Percentiles rank a stretch among this genome's conserved stretches.
Conservation (phyloP, 2,113 vertebrate species). For the Microtus oregoni region DNA sequence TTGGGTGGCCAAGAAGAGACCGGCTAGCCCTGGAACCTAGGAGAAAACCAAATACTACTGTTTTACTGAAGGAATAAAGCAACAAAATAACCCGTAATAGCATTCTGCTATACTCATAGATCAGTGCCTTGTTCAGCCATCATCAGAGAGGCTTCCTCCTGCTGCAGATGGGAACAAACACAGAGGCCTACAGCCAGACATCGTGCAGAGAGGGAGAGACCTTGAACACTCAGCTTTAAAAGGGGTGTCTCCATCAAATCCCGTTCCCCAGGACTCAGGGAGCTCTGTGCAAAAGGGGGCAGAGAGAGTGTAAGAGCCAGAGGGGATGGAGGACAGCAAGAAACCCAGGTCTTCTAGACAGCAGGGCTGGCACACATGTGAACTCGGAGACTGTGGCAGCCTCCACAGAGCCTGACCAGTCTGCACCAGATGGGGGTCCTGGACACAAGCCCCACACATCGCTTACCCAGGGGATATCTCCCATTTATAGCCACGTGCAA, state of each 20-base stretch:
- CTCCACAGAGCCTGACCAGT: background rate
- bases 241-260: background rate
- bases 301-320: background rate
- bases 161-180: background rate
- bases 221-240: background rate
- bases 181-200: background rate
- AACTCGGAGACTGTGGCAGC: background rate
- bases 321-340: background rate
- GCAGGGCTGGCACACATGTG: background rate
- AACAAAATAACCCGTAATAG: background rate
- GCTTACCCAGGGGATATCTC: background rate
- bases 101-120: background rate
- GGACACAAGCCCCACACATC: background rate
- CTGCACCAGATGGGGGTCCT: background rate
- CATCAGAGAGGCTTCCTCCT: background rate
- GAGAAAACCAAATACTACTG: background rate
- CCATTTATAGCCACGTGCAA: background rate
- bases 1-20: background rate
- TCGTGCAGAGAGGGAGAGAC: background rate
- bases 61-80: background rate
- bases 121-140: background rate
- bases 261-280: background rate
- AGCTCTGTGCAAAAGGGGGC: background rate
- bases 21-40: background rate
- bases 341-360: background rate